Percentiles rank a stretch among this genome's conserved stretches.
Evolutionary conservation across 2,888 invertebrate genomes (phyloP).

Genomic region (Bimastos eiseni): DNA sequence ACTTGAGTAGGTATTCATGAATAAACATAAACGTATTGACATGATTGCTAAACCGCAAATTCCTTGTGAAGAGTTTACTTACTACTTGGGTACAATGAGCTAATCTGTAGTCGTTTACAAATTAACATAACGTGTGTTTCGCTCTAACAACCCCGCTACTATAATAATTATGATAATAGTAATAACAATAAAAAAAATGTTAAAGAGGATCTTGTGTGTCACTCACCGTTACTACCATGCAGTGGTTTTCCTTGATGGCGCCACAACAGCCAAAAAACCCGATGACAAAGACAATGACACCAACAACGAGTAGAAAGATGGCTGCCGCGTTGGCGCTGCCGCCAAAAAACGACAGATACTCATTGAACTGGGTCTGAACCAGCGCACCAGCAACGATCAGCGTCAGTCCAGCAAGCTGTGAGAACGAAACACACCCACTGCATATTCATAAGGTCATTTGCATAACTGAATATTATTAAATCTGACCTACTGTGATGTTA

Average conservation of each 20-base stretch:
- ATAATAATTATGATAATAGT: neutral
- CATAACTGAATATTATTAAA: neutral
- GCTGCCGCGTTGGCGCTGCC: conserved; percentile 83
- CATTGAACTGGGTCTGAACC: conserved; percentile 70
- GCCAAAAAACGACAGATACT: conserved; percentile 78
- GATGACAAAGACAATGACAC: conserved; percentile 83
- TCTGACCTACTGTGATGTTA: too few relatives aligned
- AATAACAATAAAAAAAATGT: neutral
- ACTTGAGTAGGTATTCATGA: too few relatives aligned
- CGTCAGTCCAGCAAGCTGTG: conserved; percentile 82
- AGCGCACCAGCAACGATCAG: conserved; percentile 82
- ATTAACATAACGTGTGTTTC: too few relatives aligned
- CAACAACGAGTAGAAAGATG: conserved; percentile 82
- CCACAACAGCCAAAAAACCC: conserved; percentile 97
- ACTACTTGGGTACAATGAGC: too few relatives aligned
- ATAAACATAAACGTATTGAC: too few relatives aligned
- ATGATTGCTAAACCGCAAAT: too few relatives aligned
- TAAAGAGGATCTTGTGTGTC: neutral
- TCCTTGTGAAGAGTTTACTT: too few relatives aligned
- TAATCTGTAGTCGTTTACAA: too few relatives aligned
- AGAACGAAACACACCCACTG: neutral
- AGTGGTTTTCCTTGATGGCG: conserved; percentile 90
- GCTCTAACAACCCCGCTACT: too few relatives aligned
- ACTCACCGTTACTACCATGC: conserved; percentile 87
- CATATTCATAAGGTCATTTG: too few relatives aligned